Conservation (phyloP, 2,113 vertebrate genomes). For the Psilopsiagon aurifrons region DNA sequence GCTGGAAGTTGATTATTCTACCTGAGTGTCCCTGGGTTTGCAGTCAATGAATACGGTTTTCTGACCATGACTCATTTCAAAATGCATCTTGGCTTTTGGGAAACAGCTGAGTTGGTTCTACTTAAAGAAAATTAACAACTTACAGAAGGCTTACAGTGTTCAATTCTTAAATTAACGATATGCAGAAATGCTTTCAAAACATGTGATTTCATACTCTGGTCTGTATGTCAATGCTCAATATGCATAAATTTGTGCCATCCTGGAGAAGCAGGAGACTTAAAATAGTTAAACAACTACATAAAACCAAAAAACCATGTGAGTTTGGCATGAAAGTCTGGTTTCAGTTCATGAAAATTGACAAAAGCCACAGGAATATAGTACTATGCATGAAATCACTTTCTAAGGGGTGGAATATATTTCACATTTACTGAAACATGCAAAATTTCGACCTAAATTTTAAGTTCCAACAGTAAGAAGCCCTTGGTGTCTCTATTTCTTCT, state of each 20-base stretch:
- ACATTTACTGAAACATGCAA: background rate
- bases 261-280: conserved; percentile 1
- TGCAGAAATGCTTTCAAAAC: conserved; percentile 17
- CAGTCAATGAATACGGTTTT: background rate
- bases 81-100: background rate
- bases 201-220: conserved; percentile 10
- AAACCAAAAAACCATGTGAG: background rate
- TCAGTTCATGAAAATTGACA: conserved; percentile 33
- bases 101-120: background rate
- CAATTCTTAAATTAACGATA: background rate
- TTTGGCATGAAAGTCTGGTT: conserved; percentile 15
- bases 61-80: background rate
- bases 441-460: conserved; percentile 3
- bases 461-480: background rate
- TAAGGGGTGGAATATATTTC: background rate
- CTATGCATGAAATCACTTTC: background rate
- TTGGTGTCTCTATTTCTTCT: background rate
- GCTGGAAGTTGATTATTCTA: background rate
- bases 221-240: background rate
- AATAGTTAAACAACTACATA: conserved; percentile 5
- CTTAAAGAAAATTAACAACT: background rate
- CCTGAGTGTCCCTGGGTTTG: background rate
- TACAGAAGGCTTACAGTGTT: background rate
- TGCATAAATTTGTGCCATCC: background rate
- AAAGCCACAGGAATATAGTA: conserved; percentile 21